Evolutionary conservation across 2,888 invertebrate species (phyloP).

Genomic region (Chrysodeixis includens): DNA sequence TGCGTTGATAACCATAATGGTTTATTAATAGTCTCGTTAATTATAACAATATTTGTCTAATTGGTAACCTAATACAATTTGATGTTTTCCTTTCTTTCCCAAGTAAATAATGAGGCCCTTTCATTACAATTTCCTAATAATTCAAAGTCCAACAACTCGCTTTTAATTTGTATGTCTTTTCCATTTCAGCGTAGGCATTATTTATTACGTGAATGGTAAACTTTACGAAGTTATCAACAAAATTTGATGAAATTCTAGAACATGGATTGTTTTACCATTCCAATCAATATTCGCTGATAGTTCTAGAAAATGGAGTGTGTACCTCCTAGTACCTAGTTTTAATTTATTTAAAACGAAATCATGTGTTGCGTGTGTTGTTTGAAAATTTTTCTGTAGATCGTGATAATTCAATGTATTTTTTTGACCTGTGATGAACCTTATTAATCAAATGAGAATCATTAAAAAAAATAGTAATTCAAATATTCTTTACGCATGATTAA

Average conservation of each 20-base stretch:
- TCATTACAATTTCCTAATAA: slow-evolving; percentile 5
- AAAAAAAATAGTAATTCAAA: too few relatives aligned
- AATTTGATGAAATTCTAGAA: background rate
- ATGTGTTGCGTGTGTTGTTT: too few relatives aligned
- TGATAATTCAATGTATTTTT: too few relatives aligned
- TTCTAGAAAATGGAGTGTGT: too few relatives aligned
- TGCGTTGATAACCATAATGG: background rate
- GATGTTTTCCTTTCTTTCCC: background rate
- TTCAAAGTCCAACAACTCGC: slow-evolving; percentile 18
- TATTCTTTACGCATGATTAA: too few relatives aligned
- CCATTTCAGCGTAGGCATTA: background rate
- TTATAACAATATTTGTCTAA: background rate
- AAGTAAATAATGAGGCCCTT: slow-evolving; percentile 16
- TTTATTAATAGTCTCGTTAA: background rate
- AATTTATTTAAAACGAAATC: too few relatives aligned
- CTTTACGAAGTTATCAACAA: background rate
- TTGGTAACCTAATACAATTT: background rate
- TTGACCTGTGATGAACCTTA: too few relatives aligned
- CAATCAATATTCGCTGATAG: too few relatives aligned
- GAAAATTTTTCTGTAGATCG: too few relatives aligned
- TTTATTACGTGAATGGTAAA: background rate
- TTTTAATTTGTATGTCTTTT: slow-evolving; percentile 19
- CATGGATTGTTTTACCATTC: too few relatives aligned
- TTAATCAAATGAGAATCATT: too few relatives aligned
- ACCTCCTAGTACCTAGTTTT: too few relatives aligned